phyloP scores from a whole-genome alignment of 2,113 vertebrate genomes.

The Tachuris rubrigastra region DNA sequence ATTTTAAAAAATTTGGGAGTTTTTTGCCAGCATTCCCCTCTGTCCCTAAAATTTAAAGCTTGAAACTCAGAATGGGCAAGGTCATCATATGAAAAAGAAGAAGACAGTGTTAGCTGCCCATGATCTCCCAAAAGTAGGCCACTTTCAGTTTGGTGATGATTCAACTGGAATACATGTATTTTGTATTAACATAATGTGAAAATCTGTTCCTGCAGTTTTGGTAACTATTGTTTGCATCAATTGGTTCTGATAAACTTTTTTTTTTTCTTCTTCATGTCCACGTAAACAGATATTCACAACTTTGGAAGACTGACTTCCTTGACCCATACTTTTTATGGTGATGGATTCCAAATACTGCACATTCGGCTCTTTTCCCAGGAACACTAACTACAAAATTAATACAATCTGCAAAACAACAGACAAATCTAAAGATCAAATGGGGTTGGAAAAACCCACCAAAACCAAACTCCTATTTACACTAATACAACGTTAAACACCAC shows the following conservation, averaged over 20 bases:
- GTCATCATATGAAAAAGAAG: background rate
- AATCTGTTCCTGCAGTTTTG: background rate
- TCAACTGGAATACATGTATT: background rate
- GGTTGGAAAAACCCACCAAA: background rate
- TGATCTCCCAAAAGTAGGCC: background rate
- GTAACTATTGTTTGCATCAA: background rate
- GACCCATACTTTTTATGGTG: background rate
- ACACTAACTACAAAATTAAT: slow-evolving; percentile 36
- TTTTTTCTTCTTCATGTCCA: background rate
- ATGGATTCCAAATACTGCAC: slow-evolving; percentile 26
- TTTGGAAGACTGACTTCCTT: background rate
- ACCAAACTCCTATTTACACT: background rate
- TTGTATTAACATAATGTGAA: background rate
- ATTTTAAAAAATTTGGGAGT: accelerated
- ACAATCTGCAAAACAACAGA: slow-evolving; percentile 3
- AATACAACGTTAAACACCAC: background rate
- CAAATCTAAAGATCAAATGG: background rate
- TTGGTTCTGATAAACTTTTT: background rate
- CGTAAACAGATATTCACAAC: background rate
- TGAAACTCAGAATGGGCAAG: background rate
- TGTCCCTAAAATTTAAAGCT: background rate
- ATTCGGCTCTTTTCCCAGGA: slow-evolving; percentile 38
- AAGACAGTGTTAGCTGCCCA: background rate
- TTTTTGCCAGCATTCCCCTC: background rate
- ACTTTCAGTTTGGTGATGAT: background rate